Evolutionary conservation across 2,888 invertebrate species (phyloP).

Genomic region (Meganola albula): DNA sequence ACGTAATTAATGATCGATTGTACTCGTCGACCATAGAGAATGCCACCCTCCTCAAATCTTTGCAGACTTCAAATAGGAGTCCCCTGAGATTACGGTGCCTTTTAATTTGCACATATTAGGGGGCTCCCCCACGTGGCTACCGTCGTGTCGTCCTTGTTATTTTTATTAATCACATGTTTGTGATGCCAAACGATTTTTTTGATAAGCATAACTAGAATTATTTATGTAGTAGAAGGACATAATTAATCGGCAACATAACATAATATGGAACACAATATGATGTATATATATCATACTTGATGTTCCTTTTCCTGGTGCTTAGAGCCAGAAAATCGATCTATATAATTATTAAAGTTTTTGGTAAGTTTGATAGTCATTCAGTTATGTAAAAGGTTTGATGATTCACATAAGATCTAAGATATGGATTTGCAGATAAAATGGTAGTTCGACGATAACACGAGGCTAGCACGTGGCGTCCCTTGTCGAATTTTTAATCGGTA

Average conservation of each 20-base stretch:
- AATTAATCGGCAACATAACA: no score
- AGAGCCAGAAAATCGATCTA: no score
- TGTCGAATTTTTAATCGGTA: slow-evolving; percentile 53
- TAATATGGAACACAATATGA: no score
- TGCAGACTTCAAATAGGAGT: slow-evolving; percentile 58
- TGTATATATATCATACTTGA: no score
- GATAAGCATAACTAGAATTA: no score
- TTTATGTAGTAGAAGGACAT: no score
- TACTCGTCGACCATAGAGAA: slow-evolving; percentile 55
- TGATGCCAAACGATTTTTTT: slow-evolving; percentile 2
- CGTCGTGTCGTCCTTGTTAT: slow-evolving; percentile 27
- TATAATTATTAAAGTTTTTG: no score
- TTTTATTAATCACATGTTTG: slow-evolving; percentile 30
- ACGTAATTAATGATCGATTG: slow-evolving; percentile 76
- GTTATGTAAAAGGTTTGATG: no score
- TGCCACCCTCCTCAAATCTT: slow-evolving; percentile 66
- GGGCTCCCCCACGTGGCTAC: slow-evolving; percentile 42
- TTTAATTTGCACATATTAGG: slow-evolving; percentile 76
- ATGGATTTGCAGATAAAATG: no score
- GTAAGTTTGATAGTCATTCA: no score
- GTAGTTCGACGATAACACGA: slow-evolving; percentile 32
- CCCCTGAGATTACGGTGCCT: slow-evolving; percentile 62
- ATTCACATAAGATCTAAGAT: no score
- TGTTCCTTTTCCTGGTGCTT: no score
- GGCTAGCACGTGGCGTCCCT: slow-evolving; percentile 27